A percentile compares a stretch with the other conserved stretches of the same genome.
Evolutionary conservation across 2,888 invertebrate genomes (phyloP).

Genomic region (Metopia argyrocephala): DNA sequence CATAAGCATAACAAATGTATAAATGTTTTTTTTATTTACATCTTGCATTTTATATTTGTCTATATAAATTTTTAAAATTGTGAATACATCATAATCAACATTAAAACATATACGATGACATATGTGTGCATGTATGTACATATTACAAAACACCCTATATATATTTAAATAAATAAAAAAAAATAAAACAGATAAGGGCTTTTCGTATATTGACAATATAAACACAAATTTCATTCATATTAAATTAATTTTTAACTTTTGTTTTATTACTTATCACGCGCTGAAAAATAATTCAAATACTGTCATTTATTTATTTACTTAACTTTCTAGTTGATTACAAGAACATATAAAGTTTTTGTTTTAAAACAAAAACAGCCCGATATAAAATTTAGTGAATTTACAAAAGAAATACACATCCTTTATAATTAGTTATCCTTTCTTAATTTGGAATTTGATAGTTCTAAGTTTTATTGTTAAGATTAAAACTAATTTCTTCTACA

Average conservation of each 20-base stretch:
- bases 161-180: background rate
- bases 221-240: background rate
- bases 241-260: background rate
- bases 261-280: background rate
- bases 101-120: constrained; percentile 47
- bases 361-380: no score
- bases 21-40: constrained; percentile 25
- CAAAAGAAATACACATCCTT: no score
- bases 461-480: no score
- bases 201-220: background rate
- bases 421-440: no score
- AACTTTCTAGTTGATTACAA: no score
- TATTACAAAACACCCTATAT: background rate
- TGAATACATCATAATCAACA: constrained; percentile 63
- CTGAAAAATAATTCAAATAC: no score
- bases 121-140: background rate
- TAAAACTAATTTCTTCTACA: no score
- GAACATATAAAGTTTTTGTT: no score
- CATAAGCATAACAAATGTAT: background rate
- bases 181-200: background rate
- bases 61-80: background rate
- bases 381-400: no score
- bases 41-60: constrained; percentile 10
- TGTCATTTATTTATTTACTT: no score
- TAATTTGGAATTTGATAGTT: no score